Conservation (phyloP, 2,113 vertebrate genomes). For the Perca schrenkii region DNA sequence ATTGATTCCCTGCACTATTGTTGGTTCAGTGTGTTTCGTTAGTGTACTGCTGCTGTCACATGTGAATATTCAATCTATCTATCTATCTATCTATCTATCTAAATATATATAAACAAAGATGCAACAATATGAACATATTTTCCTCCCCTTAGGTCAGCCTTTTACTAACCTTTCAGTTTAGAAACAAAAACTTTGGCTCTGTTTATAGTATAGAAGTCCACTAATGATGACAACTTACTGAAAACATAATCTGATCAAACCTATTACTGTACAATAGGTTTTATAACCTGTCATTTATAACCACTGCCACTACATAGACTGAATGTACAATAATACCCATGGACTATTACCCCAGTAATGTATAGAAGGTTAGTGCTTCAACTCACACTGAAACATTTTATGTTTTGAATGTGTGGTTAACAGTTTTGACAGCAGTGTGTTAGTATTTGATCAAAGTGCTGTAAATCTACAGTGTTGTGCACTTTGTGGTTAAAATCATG, state of each 20-base stretch:
- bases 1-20: no score
- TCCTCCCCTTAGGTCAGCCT: not conserved
- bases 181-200: not conserved
- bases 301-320: not conserved
- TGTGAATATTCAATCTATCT: no score
- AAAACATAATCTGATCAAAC: not conserved
- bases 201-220: not conserved
- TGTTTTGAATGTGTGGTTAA: not conserved
- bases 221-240: not conserved
- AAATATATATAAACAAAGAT: conserved; percentile 12
- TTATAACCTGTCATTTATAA: not conserved
- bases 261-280: not conserved
- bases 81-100: no score
- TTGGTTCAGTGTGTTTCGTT: no score
- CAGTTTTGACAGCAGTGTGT: no score
- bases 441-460: no score
- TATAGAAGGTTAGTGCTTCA: not conserved
- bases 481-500: no score
- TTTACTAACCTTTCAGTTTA: not conserved
- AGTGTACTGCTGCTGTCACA: no score
- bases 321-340: not conserved
- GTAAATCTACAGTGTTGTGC: no score
- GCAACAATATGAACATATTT: conserved; percentile 11
- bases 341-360: not conserved
- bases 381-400: not conserved